Conservation (phyloP, 2,113 vertebrate genomes). For the Podilymbus podiceps region DNA sequence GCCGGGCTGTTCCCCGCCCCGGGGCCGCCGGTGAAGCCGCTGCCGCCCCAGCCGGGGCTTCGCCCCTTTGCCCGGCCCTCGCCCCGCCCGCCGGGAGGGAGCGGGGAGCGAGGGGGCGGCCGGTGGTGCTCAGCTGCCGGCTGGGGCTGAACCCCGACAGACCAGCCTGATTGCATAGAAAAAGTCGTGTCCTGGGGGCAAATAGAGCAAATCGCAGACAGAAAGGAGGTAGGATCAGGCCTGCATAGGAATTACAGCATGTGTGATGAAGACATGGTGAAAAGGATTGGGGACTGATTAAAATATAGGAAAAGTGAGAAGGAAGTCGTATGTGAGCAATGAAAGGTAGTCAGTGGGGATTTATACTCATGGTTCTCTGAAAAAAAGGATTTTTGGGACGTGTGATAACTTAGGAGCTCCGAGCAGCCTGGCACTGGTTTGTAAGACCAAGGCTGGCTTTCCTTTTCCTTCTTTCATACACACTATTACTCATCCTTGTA, state of each 20-base stretch:
- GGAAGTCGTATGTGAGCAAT: background rate
- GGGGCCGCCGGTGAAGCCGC: no score
- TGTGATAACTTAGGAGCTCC: background rate
- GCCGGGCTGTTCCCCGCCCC: no score
- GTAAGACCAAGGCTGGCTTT: background rate
- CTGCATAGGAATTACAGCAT: background rate
- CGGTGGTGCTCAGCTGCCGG: no score
- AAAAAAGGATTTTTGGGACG: background rate
- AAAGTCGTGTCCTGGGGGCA: background rate
- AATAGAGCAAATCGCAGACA: background rate
- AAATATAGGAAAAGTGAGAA: background rate
- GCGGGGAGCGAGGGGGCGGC: no score
- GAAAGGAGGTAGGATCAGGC: background rate
- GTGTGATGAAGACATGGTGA: background rate
- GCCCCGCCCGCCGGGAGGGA: no score
- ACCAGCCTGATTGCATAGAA: background rate
- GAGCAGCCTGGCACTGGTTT: background rate
- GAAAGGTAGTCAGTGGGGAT: background rate
- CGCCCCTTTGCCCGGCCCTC: no score
- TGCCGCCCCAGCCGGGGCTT: no score
- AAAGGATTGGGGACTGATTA: background rate
- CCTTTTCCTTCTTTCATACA: background rate
- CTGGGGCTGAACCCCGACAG: no score
- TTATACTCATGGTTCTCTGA: background rate
- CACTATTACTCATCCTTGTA: background rate